Base-by-base conservation (phyloP, 2,113 vertebrate genomes). In the Psilopsiagon aymara region DNA sequence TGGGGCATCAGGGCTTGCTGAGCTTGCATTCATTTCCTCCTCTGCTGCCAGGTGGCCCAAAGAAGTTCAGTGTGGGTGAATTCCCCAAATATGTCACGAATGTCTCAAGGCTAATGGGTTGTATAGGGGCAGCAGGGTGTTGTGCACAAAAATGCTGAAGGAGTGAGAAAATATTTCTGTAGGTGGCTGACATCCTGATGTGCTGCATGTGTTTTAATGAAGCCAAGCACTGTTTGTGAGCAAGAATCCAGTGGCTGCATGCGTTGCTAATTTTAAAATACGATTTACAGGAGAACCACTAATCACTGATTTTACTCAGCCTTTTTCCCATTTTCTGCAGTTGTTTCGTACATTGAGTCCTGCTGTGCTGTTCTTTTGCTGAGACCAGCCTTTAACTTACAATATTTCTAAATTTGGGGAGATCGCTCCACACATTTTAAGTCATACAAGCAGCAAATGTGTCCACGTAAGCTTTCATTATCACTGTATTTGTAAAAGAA, bases 121-220 rank as follows among this genome's bases (percentile, higher is more conserved):
- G n/a, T 18, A 64, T 31, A 90, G 44, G 52, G 59, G 53, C 57
- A 92, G 53, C 24, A 33, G 93, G 29, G 52, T 71, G 84, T 79
- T 66, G 49, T n/a, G 37, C 71, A 24, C 53, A 62, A 77, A 79
- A 90, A 95, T 86, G 94, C 82, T 70, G 95, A 93, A 88, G 92
- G 92, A 93, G 62, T 90, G 78, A 75, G 77, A 63, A 93, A 77
- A 47, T 92, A 69, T 85, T 95, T 94, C 86, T 86, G 94, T 90
- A 95, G 88, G 88, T 89, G 94, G 88, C 88, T 85, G 44, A 71
- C 67, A 73, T 95, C 73, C 85, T 92, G 47, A 37, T 24, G 41
- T 47, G 12, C 28, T 88, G 46, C 29, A 24, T 49, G 64, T 51
- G n/a, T 90, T 94, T 90, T 84, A 60, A 41, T 84, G 70, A 71